Evolutionary conservation across 2,797 vertebrate genomes (phyloP).

Genomic region (Hippoglossus hippoglossus): DNA sequence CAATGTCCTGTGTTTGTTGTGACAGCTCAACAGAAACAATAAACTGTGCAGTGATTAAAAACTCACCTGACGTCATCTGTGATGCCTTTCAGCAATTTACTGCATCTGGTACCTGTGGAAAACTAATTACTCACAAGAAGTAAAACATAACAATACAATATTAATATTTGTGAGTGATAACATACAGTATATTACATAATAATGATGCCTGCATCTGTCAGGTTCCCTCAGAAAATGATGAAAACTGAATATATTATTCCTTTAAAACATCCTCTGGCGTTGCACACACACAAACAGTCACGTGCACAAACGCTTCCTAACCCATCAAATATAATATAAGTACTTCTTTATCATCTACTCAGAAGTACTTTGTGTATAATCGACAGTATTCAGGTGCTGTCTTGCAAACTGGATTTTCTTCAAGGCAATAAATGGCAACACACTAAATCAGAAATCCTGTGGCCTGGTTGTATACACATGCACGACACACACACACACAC

Average conservation of each 20-base stretch:
- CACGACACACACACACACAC: neutral
- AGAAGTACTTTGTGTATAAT: constrained; percentile 5
- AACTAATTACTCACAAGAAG: too few relatives aligned
- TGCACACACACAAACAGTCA: constrained; percentile 3
- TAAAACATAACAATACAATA: too few relatives aligned
- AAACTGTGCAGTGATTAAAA: neutral
- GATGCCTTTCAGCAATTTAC: too few relatives aligned
- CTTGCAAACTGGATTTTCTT: constrained; percentile 15
- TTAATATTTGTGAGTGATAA: too few relatives aligned
- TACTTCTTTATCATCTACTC: neutral
- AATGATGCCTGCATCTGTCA: neutral
- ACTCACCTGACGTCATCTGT: constrained; percentile 7
- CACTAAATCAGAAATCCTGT: constrained; percentile 28
- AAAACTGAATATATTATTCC: neutral
- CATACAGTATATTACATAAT: neutral
- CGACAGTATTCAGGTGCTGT: constrained; percentile 7
- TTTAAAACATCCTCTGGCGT: neutral
- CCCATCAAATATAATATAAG: constrained; percentile 1
- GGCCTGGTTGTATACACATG: constrained; percentile 17
- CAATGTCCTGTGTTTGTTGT: constrained; percentile 38
- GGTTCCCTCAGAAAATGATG: neutral
- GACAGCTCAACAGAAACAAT: constrained; percentile 27
- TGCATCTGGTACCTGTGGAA: too few relatives aligned
- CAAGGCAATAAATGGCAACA: constrained; percentile 21
- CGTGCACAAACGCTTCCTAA: neutral